Evolutionary conservation across 2,113 vertebrate species (phyloP), one percentile per base, ranked within the genome.

Genomic region (Rhipidura dahli): DNA sequence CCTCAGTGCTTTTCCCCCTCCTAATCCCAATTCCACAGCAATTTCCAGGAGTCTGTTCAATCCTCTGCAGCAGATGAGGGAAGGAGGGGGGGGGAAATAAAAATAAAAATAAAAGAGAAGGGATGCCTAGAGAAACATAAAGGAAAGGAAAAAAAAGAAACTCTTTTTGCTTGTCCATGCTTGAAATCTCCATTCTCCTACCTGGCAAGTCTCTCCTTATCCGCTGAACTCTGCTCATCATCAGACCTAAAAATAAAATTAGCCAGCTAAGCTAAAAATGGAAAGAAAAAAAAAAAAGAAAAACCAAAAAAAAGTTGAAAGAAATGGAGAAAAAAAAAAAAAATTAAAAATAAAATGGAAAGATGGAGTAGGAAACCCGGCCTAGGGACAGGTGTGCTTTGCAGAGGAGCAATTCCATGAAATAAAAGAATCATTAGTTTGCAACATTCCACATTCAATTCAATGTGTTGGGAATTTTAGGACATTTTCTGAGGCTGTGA

Each of bases 141-240:
- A 96, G 91, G 91, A 61, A 57, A 93, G 68, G 87, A 86, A 89
- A 95, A 37, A 90, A 86, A 89, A 95, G n/a, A 90, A 39, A 39
- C 39, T 39, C 39, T 39, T n/a, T n/a, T n/a, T 39, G 97, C 94
- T 97, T 94, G 93, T 97, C 96, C 96, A 98, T 98, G 98, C 98
- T 97, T 77, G 97, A 82, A 93, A 96, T 95, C 94, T 97, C 96
- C 82, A 33, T 94, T 97, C 94, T 98, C 98, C 97, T 98, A 99
- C 98, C 99, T 99, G 98, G 99, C 98, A 95, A 98, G 98, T 97
- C 98, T 99, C 98, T 99, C 98, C 98, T 99, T 99, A 99, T 99
- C 98, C 98, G 98, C 98, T 98, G 98, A 99, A 90, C 98, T 98
- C 98, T 99, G 98, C 61, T 99, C 98, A 98, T 99, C 98, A 98